A percentile compares a stretch with the other conserved stretches of the same genome.
These are phyloP conservation scores for Pharmacophagus antenor DNA, from an alignment of 2,888 invertebrate genomes.

Conservation along the genomic window DNA sequence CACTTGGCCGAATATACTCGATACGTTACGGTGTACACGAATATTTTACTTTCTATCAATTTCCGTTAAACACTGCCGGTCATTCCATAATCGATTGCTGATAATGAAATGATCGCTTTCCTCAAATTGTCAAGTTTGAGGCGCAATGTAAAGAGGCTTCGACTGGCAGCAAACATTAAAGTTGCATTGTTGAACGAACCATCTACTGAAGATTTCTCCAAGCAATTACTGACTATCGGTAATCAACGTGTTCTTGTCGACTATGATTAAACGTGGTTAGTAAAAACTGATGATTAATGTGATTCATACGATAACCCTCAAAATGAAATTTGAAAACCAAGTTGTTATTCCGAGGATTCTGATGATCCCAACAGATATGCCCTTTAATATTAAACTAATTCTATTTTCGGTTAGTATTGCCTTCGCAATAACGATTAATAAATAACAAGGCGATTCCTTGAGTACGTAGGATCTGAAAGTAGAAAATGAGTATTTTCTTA, in stretches of 20 bases:
- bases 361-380: no score
- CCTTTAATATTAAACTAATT: no score
- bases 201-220: conserved; percentile 37
- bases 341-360: conserved; percentile 11
- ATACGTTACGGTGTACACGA: neutral
- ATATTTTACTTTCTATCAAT: neutral
- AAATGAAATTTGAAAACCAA: conserved; percentile 28
- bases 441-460: conserved; percentile 30
- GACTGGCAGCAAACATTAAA: conserved; percentile 21
- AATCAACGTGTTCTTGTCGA: conserved; percentile 33
- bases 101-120: neutral
- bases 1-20: neutral
- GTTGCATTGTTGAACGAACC: conserved; percentile 35
- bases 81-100: neutral
- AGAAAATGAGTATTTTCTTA: conserved; percentile 18
- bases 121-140: neutral
- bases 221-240: conserved; percentile 36
- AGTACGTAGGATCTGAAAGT: conserved; percentile 21
- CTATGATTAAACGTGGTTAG: conserved; percentile 39
- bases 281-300: conserved; percentile 36
- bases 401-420: neutral
- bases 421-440: neutral
- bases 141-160: conserved; percentile 30
- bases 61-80: neutral
- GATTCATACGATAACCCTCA: conserved; percentile 33